phyloP scores from a whole-genome alignment of 2,888 invertebrate species.

The Athalia cordata region DNA sequence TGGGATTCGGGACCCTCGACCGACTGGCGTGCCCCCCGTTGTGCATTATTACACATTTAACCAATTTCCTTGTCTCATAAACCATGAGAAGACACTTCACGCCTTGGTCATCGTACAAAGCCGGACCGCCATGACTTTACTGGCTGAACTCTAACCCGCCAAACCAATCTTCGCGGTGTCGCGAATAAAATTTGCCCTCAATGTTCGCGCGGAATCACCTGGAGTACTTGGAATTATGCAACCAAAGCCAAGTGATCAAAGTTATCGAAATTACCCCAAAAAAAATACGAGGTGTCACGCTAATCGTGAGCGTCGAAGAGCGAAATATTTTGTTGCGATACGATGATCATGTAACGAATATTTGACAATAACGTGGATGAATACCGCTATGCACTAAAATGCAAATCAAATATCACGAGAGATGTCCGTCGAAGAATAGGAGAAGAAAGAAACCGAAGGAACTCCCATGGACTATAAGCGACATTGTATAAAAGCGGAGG shows the following conservation, averaged over 20 bases:
- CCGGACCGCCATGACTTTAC: constrained; percentile 49
- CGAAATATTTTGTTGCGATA: too few species aligned
- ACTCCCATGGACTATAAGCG: neutral
- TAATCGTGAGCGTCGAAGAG: too few species aligned
- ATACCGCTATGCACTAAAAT: neutral
- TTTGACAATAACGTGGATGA: neutral
- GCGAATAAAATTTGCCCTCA: neutral
- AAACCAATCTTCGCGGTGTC: constrained; percentile 32
- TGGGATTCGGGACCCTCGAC: constrained; percentile 31
- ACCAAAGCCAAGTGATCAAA: too few species aligned
- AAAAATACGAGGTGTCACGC: too few species aligned
- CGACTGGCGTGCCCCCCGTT: constrained; percentile 45
- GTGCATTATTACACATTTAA: constrained; percentile 69
- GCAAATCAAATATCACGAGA: constrained; percentile 7
- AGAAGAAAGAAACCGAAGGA: neutral
- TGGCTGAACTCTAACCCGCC: constrained; percentile 54
- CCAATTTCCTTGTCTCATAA: constrained; percentile 70
- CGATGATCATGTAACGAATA: neutral
- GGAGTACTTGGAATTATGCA: too few species aligned
- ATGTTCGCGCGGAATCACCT: neutral
- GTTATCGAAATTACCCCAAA: too few species aligned
- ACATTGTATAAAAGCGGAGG: neutral
- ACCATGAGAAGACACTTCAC: constrained; percentile 60
- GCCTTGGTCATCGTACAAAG: constrained; percentile 53
- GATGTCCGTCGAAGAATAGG: neutral